Conservation (phyloP, 2,113 vertebrate genomes). For the Centropus unirufus region DNA sequence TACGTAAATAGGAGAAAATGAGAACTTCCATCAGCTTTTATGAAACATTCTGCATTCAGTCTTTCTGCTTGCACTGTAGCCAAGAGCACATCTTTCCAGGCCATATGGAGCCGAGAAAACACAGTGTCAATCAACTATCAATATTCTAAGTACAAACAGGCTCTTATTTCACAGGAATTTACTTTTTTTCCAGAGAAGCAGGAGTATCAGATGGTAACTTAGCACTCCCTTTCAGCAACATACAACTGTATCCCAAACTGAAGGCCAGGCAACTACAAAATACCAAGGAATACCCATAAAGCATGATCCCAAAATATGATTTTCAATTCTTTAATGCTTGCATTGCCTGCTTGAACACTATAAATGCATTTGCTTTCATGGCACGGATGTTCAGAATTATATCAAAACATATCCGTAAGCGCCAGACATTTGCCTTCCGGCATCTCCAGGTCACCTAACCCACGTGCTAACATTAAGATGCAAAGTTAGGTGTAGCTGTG, state of each 20-base stretch:
- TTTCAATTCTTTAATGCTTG: background rate
- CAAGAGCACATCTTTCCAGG: background rate
- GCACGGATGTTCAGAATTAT: background rate
- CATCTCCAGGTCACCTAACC: background rate
- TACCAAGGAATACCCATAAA: background rate
- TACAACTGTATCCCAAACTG: background rate
- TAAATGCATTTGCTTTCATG: background rate
- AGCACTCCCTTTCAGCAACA: background rate
- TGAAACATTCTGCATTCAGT: background rate
- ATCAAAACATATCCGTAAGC: background rate
- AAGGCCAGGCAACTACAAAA: background rate
- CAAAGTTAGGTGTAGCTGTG: background rate
- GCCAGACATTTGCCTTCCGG: background rate
- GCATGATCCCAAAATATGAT: background rate
- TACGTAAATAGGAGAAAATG: background rate
- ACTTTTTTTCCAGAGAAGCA: background rate
- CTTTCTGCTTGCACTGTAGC: background rate
- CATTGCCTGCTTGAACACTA: background rate
- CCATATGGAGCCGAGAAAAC: background rate
- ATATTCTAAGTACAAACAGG: background rate
- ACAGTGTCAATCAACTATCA: background rate
- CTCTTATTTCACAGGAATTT: background rate
- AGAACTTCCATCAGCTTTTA: slow-evolving; percentile 40
- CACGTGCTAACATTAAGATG: background rate
- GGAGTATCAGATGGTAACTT: background rate